Evolutionary conservation across 2,888 invertebrate species (phyloP), one percentile per base, ranked within the genome.

Genomic region (Octonoba sinensis): DNA sequence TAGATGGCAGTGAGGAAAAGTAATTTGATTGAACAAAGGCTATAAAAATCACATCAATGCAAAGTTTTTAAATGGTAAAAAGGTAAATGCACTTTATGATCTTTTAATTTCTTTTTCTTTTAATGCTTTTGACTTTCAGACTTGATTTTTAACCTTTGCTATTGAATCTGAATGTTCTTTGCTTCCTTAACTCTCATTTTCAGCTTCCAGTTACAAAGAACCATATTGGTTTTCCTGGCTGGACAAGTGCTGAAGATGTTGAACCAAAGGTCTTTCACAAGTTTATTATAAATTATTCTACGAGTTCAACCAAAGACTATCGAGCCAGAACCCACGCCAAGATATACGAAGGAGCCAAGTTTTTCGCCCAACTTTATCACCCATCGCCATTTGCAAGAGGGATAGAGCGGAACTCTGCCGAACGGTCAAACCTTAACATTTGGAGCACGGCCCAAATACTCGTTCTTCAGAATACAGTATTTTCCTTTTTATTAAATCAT

Each of bases 261-360:
- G 79, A 73, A 73, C 79, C 79, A 81, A 72, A 81, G 73, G 79
- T 81, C 79, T 81, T 81, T 81, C 79, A 36, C 36, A 81, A 81
- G 79, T 73, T 81, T 73, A 73, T 70, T 69, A 36, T 36, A 69
- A 76, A 81, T 81, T 62, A 73, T 72, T 66, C 78, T 79, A 79
- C 69, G 69, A 81, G 64, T 81, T 65, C 60, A 65, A 62, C 62
- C 46, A 79, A 69, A 81, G 79, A 81, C 79, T 69, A 73, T 81
- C 69, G 73, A 73, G 79, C 36, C 79, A 54, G 79, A 81, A 46
- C 36, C 67, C 79, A 69, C 79, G 79, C 79, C 79, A 74, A 81
- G 79, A 27, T 69, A 73, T 56, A 66, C 54, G 64, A 64, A 73
- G 67, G 65, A 73, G 79, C 79, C 79, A 81, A 81, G 73, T 69